A percentile compares a stretch with the other conserved stretches of the same genome.
Evolutionary conservation across 2,113 vertebrate genomes (phyloP).

Genomic region (Solenodon paradoxus): DNA sequence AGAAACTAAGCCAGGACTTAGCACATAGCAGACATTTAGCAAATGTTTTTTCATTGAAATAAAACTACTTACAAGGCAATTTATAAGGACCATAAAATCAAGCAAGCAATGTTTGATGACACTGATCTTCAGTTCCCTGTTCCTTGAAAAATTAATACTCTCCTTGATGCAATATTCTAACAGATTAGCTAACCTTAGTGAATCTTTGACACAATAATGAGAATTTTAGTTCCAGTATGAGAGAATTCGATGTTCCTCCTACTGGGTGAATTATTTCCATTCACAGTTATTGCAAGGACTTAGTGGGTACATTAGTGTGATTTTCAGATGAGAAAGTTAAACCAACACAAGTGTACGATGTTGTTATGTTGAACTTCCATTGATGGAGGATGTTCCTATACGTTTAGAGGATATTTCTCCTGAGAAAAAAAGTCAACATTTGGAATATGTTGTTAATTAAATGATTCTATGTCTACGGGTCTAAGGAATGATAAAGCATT

Average conservation of each 20-base stretch:
- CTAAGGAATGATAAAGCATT: background rate
- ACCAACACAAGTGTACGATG: background rate
- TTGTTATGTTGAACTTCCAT: background rate
- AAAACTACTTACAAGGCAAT: background rate
- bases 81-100: slow-evolving; percentile 35
- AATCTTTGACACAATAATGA: slow-evolving; percentile 3
- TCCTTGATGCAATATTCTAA: background rate
- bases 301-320: background rate
- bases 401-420: background rate
- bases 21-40: background rate
- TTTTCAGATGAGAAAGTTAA: background rate
- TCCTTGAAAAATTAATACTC: background rate
- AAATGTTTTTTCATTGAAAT: background rate
- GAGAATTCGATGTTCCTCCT: background rate
- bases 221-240: background rate
- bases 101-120: background rate
- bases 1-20: background rate
- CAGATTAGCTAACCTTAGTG: background rate
- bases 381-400: slow-evolving; percentile 21
- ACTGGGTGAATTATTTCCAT: background rate
- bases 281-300: background rate
- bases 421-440: background rate
- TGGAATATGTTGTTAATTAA: slow-evolving; percentile 8
- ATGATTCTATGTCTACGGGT: background rate
- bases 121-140: background rate